Evolutionary conservation across 2,113 vertebrate genomes (phyloP), one percentile per base, ranked within the genome.

Genomic region (Morone saxatilis): DNA sequence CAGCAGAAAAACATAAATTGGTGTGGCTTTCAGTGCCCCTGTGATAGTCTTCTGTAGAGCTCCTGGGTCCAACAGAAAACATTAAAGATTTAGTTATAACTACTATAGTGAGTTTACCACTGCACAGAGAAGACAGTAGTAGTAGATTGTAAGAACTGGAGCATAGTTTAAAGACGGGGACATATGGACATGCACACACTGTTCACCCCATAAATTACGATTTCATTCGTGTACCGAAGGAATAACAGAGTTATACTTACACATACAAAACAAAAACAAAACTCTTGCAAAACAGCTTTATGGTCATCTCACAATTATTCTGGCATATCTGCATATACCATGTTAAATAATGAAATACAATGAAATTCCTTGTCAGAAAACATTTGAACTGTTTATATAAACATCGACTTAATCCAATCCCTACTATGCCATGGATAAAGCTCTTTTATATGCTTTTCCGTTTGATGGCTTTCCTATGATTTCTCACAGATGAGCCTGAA

Each of bases 41-140:
- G 25, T 41, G 36, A 63, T 76, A 72, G 41, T 13, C 56, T 79
- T 50, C 56, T 59, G 70, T 10, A 50, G 67, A 73, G 65, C 50
- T 22, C 0, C 59, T 53, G 25, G 51, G 19, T 31, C 31, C 51
- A 84, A 56, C 71, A 47, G 60, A 83, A 19, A 16, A 65, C 75
- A 82, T 88, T 43, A 83, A 86, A 78, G 60, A 87, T 88, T 80
- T 57, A 83, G 40, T 41, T 72, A n/a, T 31, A 56, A 68, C 45
- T 47, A 54, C 68, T 65, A 45, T 7, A 16, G 17, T 22, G 53
- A 77, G 54, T 67, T 81, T 19, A 73, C 66, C 25, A 60, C 54
- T 31, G 50, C 79, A 53, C 63, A 66, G 38, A 62, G 57, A 75
- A 57, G 38, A 60, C 12, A 36, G 41, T 68, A 31, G 31, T 31